Evolutionary conservation across 1,140 invertebrate species (phyloP).

Genomic region (Popillia japonica): DNA sequence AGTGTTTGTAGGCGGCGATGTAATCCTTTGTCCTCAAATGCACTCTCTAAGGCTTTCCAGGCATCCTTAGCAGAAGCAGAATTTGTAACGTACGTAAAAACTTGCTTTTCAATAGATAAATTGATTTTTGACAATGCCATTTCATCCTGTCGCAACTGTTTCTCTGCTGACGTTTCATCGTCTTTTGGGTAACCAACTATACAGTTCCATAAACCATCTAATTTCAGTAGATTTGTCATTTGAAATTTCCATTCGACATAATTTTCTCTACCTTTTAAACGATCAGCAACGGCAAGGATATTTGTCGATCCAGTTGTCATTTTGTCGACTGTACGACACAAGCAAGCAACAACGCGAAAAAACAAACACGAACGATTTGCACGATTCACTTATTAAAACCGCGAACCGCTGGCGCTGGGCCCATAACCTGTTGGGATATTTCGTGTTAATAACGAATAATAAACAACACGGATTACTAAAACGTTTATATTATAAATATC

Average conservation of each 20-base stretch:
- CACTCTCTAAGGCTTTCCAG: conserved; percentile 21
- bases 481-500: neutral
- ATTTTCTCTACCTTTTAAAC: neutral
- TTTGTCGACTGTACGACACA: neutral
- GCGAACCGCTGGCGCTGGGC: neutral
- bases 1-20: conserved; percentile 22
- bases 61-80: neutral
- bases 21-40: conserved; percentile 37
- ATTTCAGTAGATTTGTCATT: conserved; percentile 1
- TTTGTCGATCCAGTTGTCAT: neutral
- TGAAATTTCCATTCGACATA: conserved; percentile 27
- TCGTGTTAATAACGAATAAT: neutral
- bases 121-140: conserved; percentile 16
- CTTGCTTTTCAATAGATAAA: neutral
- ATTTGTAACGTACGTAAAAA: conserved; percentile 1
- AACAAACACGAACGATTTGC: neutral
- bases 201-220: conserved; percentile 21
- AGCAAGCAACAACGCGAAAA: neutral
- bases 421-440: conserved; percentile 13
- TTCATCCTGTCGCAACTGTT: neutral
- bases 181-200: neutral
- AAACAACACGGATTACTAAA: neutral
- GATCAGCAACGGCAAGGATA: neutral
- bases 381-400: neutral
- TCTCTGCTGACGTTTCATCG: neutral